Conservation (phyloP, 2,888 invertebrate genomes). For the Archaeoteleia sp. region DNA sequence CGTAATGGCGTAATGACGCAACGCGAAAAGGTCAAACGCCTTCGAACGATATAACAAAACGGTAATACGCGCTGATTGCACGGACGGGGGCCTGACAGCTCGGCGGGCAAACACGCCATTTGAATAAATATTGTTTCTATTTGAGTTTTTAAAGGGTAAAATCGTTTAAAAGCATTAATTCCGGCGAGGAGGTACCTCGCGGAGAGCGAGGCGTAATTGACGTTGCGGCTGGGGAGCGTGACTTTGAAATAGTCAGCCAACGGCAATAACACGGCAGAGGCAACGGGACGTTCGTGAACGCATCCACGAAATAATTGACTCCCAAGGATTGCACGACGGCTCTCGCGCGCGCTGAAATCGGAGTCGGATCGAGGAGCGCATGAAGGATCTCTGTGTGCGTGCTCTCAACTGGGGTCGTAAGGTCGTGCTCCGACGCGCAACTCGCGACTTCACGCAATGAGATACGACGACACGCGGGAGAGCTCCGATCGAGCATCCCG, state of each 20-base stretch:
- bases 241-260: constrained; percentile 51
- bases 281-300: constrained; percentile 50
- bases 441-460: constrained; percentile 21
- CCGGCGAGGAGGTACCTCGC: constrained; percentile 36
- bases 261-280: constrained; percentile 46
- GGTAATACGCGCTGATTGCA: too few relatives aligned
- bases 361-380: constrained; percentile 48
- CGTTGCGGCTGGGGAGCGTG: constrained; percentile 53
- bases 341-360: constrained; percentile 37
- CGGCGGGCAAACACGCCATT: constrained; percentile 11
- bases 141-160: constrained; percentile 1
- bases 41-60: too few relatives aligned
- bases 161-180: constrained; percentile 42
- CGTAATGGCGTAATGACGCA: too few relatives aligned
- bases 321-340: constrained; percentile 41
- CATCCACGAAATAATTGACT: constrained; percentile 52
- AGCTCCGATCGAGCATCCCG: too few relatives aligned
- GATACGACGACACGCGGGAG: too few relatives aligned
- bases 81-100: too few relatives aligned
- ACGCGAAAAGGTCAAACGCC: too few relatives aligned
- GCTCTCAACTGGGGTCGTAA: constrained; percentile 37
- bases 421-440: constrained; percentile 30
- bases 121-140: constrained; percentile 42
- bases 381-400: too few relatives aligned
- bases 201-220: constrained; percentile 47